Evolutionary conservation across 2,113 vertebrate genomes (phyloP).

Genomic region (Tragulus kanchil): DNA sequence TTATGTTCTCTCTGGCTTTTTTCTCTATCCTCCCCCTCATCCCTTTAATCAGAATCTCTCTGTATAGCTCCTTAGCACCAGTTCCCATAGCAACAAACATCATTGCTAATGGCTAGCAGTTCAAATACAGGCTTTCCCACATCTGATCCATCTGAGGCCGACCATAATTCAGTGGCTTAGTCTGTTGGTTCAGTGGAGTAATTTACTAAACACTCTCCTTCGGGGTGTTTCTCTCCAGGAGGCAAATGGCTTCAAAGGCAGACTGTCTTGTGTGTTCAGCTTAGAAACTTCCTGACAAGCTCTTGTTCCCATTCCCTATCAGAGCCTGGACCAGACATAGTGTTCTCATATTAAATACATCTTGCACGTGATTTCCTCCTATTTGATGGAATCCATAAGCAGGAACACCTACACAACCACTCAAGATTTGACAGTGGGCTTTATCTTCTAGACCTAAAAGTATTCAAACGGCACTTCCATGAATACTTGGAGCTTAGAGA

Average conservation of each 20-base stretch:
- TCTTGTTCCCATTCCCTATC: constrained; percentile 31
- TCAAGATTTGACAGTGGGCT: not conserved
- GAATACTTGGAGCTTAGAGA: not conserved
- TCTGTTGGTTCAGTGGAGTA: constrained; percentile 75
- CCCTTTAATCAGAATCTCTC: constrained; percentile 79
- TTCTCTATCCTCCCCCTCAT: constrained; percentile 8
- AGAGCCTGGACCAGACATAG: constrained; percentile 60
- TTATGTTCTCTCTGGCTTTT: constrained; percentile 81
- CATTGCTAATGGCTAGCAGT: constrained; percentile 86
- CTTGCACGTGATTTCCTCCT: not conserved
- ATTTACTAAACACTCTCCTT: constrained; percentile 80
- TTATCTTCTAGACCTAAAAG: not conserved
- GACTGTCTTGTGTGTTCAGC: constrained; percentile 64
- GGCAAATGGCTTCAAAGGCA: constrained; percentile 79
- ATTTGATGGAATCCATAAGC: constrained; percentile 10
- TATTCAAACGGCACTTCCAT: constrained; percentile 22
- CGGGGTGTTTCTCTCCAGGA: constrained; percentile 80
- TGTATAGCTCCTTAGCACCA: constrained; percentile 84
- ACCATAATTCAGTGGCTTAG: constrained; percentile 80
- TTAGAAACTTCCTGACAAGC: constrained; percentile 72
- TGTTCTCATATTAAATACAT: constrained; percentile 55
- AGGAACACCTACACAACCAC: not conserved
- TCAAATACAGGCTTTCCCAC: constrained; percentile 86
- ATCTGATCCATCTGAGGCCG: constrained; percentile 84
- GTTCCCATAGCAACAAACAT: constrained; percentile 90